A percentile compares a stretch with the other conserved stretches of the same genome.
phyloP scores from a whole-genome alignment of 2,113 vertebrate species.

The Rynchops niger region DNA sequence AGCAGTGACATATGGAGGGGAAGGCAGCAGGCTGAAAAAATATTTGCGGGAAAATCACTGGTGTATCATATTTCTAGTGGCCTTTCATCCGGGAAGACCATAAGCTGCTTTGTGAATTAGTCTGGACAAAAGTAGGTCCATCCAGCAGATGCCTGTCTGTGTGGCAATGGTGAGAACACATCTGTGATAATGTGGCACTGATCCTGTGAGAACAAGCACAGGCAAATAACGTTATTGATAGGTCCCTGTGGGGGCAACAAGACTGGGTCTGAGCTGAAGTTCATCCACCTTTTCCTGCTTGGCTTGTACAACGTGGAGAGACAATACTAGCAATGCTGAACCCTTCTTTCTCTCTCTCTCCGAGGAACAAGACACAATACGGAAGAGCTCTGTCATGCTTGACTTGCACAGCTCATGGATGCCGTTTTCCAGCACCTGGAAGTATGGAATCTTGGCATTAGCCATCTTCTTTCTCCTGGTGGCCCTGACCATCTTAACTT shows the following conservation, averaged over 20 bases:
- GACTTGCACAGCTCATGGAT: conserved; percentile 15
- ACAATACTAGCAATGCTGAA: neutral
- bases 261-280: neutral
- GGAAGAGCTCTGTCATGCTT: neutral
- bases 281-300: neutral
- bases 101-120: neutral
- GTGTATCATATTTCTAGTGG: neutral
- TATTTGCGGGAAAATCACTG: neutral
- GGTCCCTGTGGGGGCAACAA: neutral
- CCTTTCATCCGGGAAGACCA: neutral
- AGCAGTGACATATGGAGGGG: neutral
- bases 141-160: neutral
- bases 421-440: conserved; percentile 62
- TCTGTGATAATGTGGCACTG: neutral
- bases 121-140: neutral
- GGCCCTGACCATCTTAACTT: conserved; percentile 72
- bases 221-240: neutral
- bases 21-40: neutral
- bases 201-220: neutral
- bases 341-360: neutral
- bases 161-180: too few relatives aligned
- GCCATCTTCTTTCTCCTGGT: conserved; percentile 69
- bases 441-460: conserved; percentile 70
- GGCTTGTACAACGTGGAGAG: accelerated
- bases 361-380: neutral